Evolutionary conservation across 2,888 invertebrate genomes (phyloP), one percentile per base, ranked within the genome.

Genomic region (Noctua comes): DNA sequence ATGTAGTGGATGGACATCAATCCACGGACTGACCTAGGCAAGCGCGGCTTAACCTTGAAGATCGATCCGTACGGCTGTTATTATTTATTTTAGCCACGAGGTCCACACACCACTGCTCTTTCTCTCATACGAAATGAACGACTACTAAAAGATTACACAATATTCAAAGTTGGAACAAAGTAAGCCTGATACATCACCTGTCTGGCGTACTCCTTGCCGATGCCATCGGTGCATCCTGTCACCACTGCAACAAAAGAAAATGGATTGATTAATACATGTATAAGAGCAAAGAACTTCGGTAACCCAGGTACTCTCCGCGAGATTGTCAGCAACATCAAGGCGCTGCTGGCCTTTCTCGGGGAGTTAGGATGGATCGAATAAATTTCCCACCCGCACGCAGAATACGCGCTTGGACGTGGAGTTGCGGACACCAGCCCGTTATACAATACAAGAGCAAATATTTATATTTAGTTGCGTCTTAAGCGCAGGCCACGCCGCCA

Each of bases 171-270:
- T 31, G 7, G 0, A 18, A 6, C 2, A 48, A 62, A 51, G 54
- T 57, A n/a, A 31, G 1, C 73, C 62, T 71, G 16, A 57, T 68
- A 54, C 48, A 62, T 91, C 94, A 98, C 98, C 92, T 98, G 97
- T 93, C 97, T 97, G 0, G 98, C 98, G 91, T 98, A 99, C 36
- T 98, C 98, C 94, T 98, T 99, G 84, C 99, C 99, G 83, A 99
- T 98, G 7, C 99, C 99, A 96, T 99, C 99, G 0, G 99, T 99
- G 24, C 98, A 98, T 21, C 99, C 99, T 27, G 99, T 99, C 24
- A 99, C 96, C 89, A 99, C 98, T 98, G 97, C 68, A 98, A 97
- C 94, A 95, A 95, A 90, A 77, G 75, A 90, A 87, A 86, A 57
- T n/a, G 5, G 21, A 24, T 40, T 16, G 0, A 54, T 71, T 24